A percentile compares a stretch with the other conserved stretches of the same genome.
phyloP scores from a whole-genome alignment of 1,140 invertebrate genomes.

The Araneus ventricosus region DNA sequence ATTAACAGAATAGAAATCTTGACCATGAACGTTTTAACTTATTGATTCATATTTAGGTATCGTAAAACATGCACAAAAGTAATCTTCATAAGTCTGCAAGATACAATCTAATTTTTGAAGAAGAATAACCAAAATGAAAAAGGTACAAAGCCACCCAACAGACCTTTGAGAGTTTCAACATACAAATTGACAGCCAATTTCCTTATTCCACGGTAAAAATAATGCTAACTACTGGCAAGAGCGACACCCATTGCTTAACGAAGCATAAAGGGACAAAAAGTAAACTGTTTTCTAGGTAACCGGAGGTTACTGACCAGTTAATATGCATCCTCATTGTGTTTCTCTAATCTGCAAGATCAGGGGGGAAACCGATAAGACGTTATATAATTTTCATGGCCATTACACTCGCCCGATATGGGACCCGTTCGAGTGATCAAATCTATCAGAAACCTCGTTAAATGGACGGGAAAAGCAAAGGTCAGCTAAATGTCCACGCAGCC shows the following conservation, averaged over 20 bases:
- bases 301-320: not conserved
- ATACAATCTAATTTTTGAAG: too few relatives aligned
- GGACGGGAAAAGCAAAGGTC: not conserved
- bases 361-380: not conserved
- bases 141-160: too few relatives aligned
- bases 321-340: not conserved
- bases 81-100: too few relatives aligned
- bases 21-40: too few relatives aligned
- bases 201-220: not conserved
- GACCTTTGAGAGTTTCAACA: too few relatives aligned
- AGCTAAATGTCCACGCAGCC: conserved; percentile 2
- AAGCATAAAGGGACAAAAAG: not conserved
- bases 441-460: conserved; percentile 3
- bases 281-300: not conserved
- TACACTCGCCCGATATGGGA: not conserved
- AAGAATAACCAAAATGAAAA: too few relatives aligned
- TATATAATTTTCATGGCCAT: not conserved
- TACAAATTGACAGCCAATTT: too few relatives aligned
- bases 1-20: too few relatives aligned
- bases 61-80: too few relatives aligned
- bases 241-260: not conserved
- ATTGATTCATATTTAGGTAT: too few relatives aligned
- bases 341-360: not conserved
- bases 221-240: not conserved
- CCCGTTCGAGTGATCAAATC: not conserved